Conservation (phyloP, 37 sponge, comb jelly and placozoan genomes). For the Beroe forskalii region DNA sequence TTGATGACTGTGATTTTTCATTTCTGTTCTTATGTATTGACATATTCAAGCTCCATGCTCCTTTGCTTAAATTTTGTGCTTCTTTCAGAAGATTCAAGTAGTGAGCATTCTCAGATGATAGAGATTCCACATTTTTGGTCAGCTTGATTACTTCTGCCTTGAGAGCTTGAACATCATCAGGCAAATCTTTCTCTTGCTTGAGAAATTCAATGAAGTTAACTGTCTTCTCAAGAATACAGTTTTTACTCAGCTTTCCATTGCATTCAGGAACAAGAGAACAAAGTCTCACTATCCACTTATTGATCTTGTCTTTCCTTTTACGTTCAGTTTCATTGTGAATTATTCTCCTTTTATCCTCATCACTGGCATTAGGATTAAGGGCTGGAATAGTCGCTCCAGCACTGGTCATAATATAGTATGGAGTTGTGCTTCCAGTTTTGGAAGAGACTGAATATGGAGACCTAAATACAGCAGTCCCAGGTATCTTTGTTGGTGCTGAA, state of each 20-base stretch:
- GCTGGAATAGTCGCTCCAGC: not conserved
- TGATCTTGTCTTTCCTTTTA: constrained; percentile 49
- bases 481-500: constrained; percentile 61
- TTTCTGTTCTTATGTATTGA: constrained; percentile 44
- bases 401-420: constrained; percentile 48
- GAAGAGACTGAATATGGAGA: constrained; percentile 40
- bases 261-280: constrained; percentile 56
- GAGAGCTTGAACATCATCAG: constrained; percentile 63
- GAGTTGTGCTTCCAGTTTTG: not conserved
- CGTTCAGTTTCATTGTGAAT: constrained; percentile 61
- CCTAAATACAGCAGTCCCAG: constrained; percentile 55
- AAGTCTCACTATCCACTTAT: constrained; percentile 32
- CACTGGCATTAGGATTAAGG: constrained; percentile 50
- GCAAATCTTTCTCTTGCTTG: constrained; percentile 45
- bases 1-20: constrained; percentile 39
- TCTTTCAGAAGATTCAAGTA: constrained; percentile 14
- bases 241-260: constrained; percentile 38
- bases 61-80: constrained; percentile 36
- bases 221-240: constrained; percentile 54
- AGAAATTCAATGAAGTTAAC: constrained; percentile 26
- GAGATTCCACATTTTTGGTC: constrained; percentile 59
- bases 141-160: constrained; percentile 47
- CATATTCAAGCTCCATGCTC: constrained; percentile 53
- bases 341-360: constrained; percentile 28
- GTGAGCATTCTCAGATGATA: constrained; percentile 51